phyloP scores from a whole-genome alignment of 2,113 vertebrate species.

The Xenus cinereus region DNA sequence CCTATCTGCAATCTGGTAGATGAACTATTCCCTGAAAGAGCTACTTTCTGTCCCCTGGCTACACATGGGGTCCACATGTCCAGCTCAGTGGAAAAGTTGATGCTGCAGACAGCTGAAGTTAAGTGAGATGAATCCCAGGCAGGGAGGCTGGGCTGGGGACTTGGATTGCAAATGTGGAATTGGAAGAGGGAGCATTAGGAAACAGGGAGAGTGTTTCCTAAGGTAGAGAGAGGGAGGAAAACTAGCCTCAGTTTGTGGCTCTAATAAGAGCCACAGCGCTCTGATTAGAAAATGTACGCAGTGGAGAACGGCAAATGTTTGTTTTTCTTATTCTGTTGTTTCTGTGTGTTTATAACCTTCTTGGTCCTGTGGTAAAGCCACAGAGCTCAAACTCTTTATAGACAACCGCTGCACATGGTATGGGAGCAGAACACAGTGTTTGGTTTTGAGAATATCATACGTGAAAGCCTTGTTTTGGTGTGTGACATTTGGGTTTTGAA shows the following conservation, averaged over 20 bases:
- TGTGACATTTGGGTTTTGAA: neutral
- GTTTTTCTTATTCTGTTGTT: neutral
- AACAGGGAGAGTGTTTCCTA: neutral
- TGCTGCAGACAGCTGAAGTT: neutral
- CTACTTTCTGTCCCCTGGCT: neutral
- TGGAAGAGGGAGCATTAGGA: neutral
- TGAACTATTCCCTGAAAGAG: neutral
- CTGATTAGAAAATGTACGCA: fast-evolving
- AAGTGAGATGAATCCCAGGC: neutral
- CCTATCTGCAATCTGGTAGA: neutral
- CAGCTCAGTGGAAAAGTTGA: neutral
- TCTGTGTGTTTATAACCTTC: neutral
- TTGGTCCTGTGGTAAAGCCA: neutral
- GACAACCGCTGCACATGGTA: neutral
- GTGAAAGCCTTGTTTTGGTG: neutral
- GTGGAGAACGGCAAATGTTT: neutral
- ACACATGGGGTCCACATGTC: neutral
- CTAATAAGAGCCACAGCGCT: neutral
- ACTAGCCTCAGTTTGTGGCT: neutral
- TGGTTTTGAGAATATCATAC: neutral
- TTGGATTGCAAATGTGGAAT: neutral
- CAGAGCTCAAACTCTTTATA: neutral
- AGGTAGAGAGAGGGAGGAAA: neutral
- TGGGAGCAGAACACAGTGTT: neutral
- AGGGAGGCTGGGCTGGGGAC: neutral